These are phyloP conservation scores for Oscheius sp. DNA, from an alignment of 2,888 invertebrate genomes.

Conservation along the genomic window DNA sequence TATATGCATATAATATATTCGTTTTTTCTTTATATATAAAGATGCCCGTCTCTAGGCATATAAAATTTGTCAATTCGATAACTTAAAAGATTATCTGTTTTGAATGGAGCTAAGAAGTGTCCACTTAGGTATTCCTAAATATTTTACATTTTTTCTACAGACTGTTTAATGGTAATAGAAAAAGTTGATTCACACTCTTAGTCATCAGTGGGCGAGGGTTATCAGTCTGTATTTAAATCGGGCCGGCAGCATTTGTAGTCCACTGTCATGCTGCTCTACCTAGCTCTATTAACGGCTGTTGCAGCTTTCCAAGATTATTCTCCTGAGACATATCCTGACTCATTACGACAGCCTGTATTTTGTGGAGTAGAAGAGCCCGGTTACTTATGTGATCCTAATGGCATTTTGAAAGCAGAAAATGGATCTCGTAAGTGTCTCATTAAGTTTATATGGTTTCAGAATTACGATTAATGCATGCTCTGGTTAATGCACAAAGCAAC, in stretches of 20 bases:
- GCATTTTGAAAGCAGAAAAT: not conserved
- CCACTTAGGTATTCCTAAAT: no score
- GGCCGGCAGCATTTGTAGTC: not conserved
- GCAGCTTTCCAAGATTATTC: constrained; percentile 15
- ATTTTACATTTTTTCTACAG: no score
- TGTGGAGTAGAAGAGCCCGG: constrained; percentile 25
- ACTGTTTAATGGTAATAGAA: no score
- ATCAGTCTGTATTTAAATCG: constrained; percentile 7
- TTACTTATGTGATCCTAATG: constrained; percentile 27
- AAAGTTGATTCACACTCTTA: no score
- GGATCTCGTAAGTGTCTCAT: constrained; percentile 19
- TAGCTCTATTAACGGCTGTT: not conserved
- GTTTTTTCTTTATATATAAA: no score
- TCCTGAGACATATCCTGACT: constrained; percentile 32
- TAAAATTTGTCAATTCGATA: no score
- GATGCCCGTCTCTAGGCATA: no score
- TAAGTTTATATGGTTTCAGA: constrained; percentile 2
- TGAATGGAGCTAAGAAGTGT: no score
- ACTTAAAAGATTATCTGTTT: no score
- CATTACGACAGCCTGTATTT: constrained; percentile 8
- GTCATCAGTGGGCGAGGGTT: constrained; percentile 27
- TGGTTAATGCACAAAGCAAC: constrained; percentile 7
- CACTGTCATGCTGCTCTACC: not conserved
- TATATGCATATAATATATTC: no score
- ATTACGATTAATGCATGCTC: constrained; percentile 5